phyloP scores from a whole-genome alignment of 2,797 vertebrate species.

The Halcyon badia region DNA sequence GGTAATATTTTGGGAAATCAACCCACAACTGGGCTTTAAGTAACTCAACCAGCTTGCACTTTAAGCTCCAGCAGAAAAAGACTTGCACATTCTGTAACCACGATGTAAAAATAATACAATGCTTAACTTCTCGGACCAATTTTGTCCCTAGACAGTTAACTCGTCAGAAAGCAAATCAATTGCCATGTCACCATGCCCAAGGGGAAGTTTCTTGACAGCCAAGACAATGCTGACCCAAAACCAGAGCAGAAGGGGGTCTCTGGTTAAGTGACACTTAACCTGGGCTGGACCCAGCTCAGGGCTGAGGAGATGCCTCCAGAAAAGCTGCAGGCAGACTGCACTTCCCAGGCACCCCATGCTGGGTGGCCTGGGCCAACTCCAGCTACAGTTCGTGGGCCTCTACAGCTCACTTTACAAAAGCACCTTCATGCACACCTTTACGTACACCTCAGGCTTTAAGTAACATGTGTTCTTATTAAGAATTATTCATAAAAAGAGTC shows the following conservation, averaged over 20 bases:
- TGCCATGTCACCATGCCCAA: rapidly evolving
- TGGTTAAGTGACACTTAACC: neutral
- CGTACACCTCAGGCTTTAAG: rapidly evolving
- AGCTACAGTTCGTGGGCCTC: rapidly evolving
- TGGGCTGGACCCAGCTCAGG: rapidly evolving
- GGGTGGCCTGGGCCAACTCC: neutral
- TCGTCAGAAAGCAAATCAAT: neutral
- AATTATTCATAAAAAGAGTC: neutral
- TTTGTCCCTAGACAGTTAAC: neutral
- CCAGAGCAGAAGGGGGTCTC: neutral
- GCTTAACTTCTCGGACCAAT: neutral
- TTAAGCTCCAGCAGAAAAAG: neutral
- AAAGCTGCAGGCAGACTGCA: rapidly evolving
- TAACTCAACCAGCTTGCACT: neutral
- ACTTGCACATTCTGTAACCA: rapidly evolving
- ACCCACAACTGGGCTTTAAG: neutral
- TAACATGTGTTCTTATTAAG: neutral
- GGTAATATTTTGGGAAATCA: neutral
- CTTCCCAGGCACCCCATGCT: neutral
- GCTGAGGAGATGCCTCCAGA: neutral
- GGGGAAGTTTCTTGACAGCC: neutral
- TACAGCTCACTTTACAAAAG: neutral
- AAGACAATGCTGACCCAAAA: neutral
- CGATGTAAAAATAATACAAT: rapidly evolving
- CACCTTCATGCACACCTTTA: neutral